Evolutionary conservation across 2,797 vertebrate species (phyloP).

Genomic region (Picus viridis): DNA sequence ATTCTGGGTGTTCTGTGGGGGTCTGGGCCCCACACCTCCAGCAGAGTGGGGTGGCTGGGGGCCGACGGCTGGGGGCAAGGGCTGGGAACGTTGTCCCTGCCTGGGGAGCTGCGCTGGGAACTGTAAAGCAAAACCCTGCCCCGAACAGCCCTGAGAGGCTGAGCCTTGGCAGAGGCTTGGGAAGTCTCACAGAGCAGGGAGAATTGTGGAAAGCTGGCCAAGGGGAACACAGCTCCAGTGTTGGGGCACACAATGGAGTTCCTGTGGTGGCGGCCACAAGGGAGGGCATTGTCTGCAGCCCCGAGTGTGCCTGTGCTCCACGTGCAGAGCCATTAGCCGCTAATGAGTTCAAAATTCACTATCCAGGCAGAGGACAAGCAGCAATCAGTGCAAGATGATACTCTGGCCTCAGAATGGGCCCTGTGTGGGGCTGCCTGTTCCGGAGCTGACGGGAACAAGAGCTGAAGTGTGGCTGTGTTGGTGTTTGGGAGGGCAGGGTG

Average conservation of each 20-base stretch:
- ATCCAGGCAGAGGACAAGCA: background rate
- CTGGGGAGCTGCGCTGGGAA: background rate
- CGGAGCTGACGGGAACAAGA: background rate
- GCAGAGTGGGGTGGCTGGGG: fast-evolving
- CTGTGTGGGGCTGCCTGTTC: background rate
- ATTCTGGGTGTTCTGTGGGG: background rate
- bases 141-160: background rate
- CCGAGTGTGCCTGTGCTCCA: background rate
- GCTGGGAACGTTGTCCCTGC: background rate
- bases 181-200: background rate
- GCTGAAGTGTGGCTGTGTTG: background rate
- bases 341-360: background rate
- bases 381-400: background rate
- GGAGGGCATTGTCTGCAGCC: background rate
- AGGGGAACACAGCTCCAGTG: constrained; percentile 35
- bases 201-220: background rate
- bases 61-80: background rate
- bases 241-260: constrained; percentile 10
- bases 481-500: background rate
- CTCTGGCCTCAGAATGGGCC: background rate
- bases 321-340: background rate
- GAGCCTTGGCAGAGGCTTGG: background rate
- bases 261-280: constrained; percentile 28
- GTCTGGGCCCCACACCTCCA: background rate
- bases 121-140: background rate